Percentiles rank a stretch among this genome's conserved stretches.
These are phyloP conservation scores for Synanthedon formicaeformis DNA, from an alignment of 2,888 invertebrate genomes.

Conservation along the genomic window DNA sequence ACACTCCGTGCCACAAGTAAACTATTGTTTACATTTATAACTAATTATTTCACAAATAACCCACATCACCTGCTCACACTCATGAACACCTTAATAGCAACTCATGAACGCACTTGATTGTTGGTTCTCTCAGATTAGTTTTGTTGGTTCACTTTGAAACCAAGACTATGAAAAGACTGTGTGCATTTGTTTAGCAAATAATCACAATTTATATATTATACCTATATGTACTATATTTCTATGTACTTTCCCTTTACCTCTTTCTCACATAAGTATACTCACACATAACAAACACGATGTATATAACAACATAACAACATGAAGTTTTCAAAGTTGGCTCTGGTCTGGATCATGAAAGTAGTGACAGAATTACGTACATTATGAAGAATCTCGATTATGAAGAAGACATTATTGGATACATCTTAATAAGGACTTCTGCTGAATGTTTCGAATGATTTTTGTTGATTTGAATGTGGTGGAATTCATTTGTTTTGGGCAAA, in stretches of 20 bases:
- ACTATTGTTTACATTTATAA: constrained; percentile 30
- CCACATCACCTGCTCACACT: constrained; percentile 10
- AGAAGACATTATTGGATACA: constrained; percentile 31
- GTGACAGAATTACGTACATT: too few relatives aligned
- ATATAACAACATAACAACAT: too few relatives aligned
- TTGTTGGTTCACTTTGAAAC: constrained; percentile 1
- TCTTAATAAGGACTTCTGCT: constrained; percentile 9
- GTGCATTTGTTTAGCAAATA: too few relatives aligned
- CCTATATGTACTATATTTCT: too few relatives aligned
- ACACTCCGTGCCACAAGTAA: constrained; percentile 13
- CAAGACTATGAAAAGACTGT: too few relatives aligned
- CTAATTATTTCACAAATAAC: constrained; percentile 16
- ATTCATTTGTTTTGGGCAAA: not conserved
- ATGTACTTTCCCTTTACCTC: too few relatives aligned
- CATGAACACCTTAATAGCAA: constrained; percentile 2
- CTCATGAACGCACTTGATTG: not conserved
- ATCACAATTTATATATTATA: too few relatives aligned
- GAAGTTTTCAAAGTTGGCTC: too few relatives aligned
- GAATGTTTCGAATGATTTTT: not conserved
- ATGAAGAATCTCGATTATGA: too few relatives aligned
- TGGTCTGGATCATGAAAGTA: too few relatives aligned
- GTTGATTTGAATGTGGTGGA: not conserved
- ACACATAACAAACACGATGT: too few relatives aligned
- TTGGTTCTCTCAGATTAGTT: constrained; percentile 9
- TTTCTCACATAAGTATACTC: too few relatives aligned